Evolutionary conservation across 2,113 vertebrate genomes (phyloP).

Genomic region (Mugil cephalus): DNA sequence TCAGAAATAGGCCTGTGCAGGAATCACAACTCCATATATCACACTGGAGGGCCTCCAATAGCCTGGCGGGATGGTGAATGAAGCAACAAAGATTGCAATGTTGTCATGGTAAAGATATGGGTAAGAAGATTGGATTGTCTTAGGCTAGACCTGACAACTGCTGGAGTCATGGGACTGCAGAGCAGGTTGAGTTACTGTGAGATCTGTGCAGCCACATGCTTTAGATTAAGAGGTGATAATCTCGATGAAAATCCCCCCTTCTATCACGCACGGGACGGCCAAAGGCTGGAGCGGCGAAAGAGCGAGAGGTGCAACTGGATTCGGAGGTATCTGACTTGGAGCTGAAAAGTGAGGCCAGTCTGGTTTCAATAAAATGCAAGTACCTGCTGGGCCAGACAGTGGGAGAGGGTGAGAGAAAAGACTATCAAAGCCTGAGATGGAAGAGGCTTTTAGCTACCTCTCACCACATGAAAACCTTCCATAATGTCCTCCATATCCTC

Average conservation of each 20-base stretch:
- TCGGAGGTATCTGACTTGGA: slow-evolving; percentile 62
- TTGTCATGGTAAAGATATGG: slow-evolving; percentile 64
- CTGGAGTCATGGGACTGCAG: slow-evolving; percentile 54
- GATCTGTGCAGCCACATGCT: slow-evolving; percentile 79
- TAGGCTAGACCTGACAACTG: slow-evolving; percentile 62
- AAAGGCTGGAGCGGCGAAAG: slow-evolving; percentile 60
- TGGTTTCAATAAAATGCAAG: slow-evolving; percentile 79
- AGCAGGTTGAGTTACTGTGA: slow-evolving; percentile 72
- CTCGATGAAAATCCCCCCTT: slow-evolving; percentile 75
- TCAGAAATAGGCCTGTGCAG: slow-evolving; percentile 62
- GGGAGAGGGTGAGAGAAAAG: slow-evolving; percentile 49
- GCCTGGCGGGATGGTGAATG: slow-evolving; percentile 35
- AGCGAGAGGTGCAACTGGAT: slow-evolving; percentile 63
- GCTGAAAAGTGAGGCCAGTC: slow-evolving; percentile 70
- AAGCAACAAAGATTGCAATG: slow-evolving; percentile 69
- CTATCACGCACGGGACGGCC: slow-evolving; percentile 61
- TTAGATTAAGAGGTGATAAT: slow-evolving; percentile 88
- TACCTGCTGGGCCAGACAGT: slow-evolving; percentile 74
- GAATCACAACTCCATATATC: slow-evolving; percentile 67
- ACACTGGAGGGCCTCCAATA: slow-evolving; percentile 45
- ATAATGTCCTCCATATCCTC: slow-evolving; percentile 31
- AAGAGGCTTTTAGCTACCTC: slow-evolving; percentile 53
- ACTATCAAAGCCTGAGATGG: slow-evolving; percentile 57
- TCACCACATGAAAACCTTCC: slow-evolving; percentile 53
- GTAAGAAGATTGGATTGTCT: slow-evolving; percentile 65